phyloP scores from a whole-genome alignment of 2,797 vertebrate species.

The Hybognathus amarus region DNA sequence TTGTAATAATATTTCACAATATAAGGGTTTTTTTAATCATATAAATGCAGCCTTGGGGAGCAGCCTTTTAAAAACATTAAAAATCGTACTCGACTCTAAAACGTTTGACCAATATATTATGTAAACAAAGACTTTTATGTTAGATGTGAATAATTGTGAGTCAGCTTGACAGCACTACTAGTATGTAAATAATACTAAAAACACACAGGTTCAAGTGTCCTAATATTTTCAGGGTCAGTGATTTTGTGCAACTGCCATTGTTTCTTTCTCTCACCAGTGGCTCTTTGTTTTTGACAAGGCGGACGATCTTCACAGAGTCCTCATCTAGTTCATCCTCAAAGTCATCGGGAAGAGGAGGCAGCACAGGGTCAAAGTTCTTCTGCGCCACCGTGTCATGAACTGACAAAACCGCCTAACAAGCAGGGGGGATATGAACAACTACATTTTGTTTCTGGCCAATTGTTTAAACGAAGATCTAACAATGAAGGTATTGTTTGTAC shows the following conservation, averaged over 20 bases:
- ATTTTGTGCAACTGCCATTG: not conserved
- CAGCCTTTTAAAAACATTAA: too few relatives aligned
- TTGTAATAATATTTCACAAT: too few relatives aligned
- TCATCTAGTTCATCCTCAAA: conserved; percentile 93
- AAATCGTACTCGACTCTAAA: too few relatives aligned
- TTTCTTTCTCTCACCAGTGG: conserved; percentile 82
- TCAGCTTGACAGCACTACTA: not conserved
- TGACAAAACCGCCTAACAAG: conserved; percentile 86
- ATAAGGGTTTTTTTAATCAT: too few relatives aligned
- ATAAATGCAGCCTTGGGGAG: too few relatives aligned
- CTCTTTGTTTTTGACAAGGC: conserved; percentile 96
- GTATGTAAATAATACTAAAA: not conserved
- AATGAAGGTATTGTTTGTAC: conserved; percentile 68
- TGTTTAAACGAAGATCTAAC: not conserved
- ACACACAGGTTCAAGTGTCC: not conserved
- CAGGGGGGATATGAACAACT: not conserved
- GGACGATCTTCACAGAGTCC: conserved; percentile 95
- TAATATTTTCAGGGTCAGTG: not conserved
- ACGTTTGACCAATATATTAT: too few relatives aligned
- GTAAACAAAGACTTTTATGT: not conserved
- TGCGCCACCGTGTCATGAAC: conserved; percentile 95
- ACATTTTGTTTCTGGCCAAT: not conserved
- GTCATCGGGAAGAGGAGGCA: conserved; percentile 91
- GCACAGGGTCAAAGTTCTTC: conserved; percentile 95
- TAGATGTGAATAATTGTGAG: too few relatives aligned